Evolutionary conservation across 2,113 vertebrate genomes (phyloP), one percentile per base, ranked within the genome.

Genomic region (Prolemur simus): DNA sequence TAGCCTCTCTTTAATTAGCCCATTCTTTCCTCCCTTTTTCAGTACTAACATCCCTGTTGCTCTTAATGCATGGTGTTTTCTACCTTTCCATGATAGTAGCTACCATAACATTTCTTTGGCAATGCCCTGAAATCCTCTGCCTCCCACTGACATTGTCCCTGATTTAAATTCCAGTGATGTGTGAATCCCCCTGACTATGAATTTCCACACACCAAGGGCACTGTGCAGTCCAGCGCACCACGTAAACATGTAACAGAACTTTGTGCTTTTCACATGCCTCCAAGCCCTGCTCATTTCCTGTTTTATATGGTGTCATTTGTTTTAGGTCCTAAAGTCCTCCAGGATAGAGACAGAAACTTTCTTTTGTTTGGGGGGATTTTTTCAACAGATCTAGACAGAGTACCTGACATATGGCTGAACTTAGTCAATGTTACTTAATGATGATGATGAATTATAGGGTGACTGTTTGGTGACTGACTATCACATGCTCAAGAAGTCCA

Each of bases 231-330:
- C 4, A 89, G 0, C 39, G 23, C 6, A 34, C 66, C 49, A 34
- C n/a, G 13, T 11, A 69, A 80, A 9, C 34, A 8, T 77, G 29
- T 29, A 87, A 56, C 6, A 27, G 80, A 91, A 60, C 68, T 71
- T 83, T 47, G 13, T 9, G 34, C 52, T 88, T 91, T 49, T 45
- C 42, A 66, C 58, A 42, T 74, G 34, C 42, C 42, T 68, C 27
- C 25, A 27, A 68, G 17, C 21, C 18, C 37, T 69, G n/a, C 54
- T 92, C 54, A 60, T 71, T 74, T 83, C 23, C 10, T 77, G 13
- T 77, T 94, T 95, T 82, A 74, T 95, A n/a, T 78, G 42, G 10
- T 94, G 17, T 49, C 49, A n/a, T 77, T 96, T 96, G 25, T 83
- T 90, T 95, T 60, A 60, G 66, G 60, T 81, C 12, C 27, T 78